phyloP scores from a whole-genome alignment of 1,140 invertebrate species.

The Ceratina japonica region DNA sequence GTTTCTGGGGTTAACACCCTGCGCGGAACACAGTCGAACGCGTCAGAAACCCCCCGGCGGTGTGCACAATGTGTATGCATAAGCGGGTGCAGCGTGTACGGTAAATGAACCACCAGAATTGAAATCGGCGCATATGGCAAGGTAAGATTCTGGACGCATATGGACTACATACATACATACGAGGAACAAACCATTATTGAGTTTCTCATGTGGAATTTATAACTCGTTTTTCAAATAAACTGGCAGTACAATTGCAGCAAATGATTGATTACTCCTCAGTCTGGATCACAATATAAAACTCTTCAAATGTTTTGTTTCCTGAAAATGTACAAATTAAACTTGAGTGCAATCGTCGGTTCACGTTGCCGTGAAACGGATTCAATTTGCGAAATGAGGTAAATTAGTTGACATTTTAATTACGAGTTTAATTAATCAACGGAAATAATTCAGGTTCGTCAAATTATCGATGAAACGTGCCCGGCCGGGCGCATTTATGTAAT shows the following conservation, averaged over 20 bases:
- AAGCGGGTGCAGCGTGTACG: not conserved
- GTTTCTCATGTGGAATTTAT: slow-evolving; percentile 1
- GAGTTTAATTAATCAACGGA: not conserved
- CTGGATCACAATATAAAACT: too few species aligned
- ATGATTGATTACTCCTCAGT: too few species aligned
- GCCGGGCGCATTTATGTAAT: slow-evolving; percentile 20
- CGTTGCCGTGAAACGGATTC: too few species aligned
- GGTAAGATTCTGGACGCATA: not conserved
- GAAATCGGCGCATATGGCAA: slow-evolving; percentile 38
- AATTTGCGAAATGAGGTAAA: too few species aligned
- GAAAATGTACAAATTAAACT: too few species aligned
- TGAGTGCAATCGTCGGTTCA: too few species aligned
- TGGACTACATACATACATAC: not conserved
- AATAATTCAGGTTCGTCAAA: not conserved
- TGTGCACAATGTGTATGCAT: slow-evolving; percentile 17
- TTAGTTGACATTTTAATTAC: too few species aligned
- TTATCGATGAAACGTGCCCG: not conserved
- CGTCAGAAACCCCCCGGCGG: not conserved
- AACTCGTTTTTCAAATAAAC: too few species aligned
- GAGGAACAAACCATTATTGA: not conserved
- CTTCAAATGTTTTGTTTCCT: too few species aligned
- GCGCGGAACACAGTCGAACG: slow-evolving; percentile 3
- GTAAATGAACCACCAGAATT: slow-evolving; percentile 54
- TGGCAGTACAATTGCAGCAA: too few species aligned
- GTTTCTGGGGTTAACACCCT: too few species aligned